These are phyloP conservation scores for Tachina lurida DNA, from an alignment of 2,888 invertebrate genomes.

Conservation along the genomic window DNA sequence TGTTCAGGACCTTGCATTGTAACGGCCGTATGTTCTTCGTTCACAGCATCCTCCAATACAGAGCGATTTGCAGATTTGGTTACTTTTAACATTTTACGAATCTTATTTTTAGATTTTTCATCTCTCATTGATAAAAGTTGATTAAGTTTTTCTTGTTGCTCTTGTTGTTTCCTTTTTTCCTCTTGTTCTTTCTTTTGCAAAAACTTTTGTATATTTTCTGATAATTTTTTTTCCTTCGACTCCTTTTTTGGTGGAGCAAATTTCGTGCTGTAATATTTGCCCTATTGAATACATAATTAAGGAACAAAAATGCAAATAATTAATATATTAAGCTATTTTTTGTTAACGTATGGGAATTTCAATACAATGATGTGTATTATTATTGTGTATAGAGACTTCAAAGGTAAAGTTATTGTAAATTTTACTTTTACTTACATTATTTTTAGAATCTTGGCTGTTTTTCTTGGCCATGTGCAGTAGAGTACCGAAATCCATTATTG, in stretches of 20 bases:
- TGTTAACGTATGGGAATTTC: constrained; percentile 23
- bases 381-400: constrained; percentile 23
- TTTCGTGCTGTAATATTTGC: constrained; percentile 89
- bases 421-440: constrained; percentile 77
- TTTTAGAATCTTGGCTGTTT: constrained; percentile 83
- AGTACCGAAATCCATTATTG: constrained; percentile 86
- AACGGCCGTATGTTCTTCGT: constrained; percentile 89
- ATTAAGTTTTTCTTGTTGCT: constrained; percentile 87
- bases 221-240: constrained; percentile 87
- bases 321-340: constrained; percentile 23
- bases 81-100: constrained; percentile 91
- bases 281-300: constrained; percentile 76
- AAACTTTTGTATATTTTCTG: constrained; percentile 92
- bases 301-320: constrained; percentile 1
- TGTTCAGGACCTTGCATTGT: constrained; percentile 90
- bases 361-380: constrained; percentile 27
- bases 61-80: constrained; percentile 95
- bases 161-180: constrained; percentile 86
- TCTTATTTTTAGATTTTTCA: constrained; percentile 88
- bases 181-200: constrained; percentile 92
- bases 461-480: constrained; percentile 86
- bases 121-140: constrained; percentile 87
- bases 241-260: constrained; percentile 93
- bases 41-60: constrained; percentile 91
- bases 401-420: constrained; percentile 5